Evolutionary conservation across 2,888 invertebrate genomes (phyloP).

Genomic region (Crocallis elinguaria): DNA sequence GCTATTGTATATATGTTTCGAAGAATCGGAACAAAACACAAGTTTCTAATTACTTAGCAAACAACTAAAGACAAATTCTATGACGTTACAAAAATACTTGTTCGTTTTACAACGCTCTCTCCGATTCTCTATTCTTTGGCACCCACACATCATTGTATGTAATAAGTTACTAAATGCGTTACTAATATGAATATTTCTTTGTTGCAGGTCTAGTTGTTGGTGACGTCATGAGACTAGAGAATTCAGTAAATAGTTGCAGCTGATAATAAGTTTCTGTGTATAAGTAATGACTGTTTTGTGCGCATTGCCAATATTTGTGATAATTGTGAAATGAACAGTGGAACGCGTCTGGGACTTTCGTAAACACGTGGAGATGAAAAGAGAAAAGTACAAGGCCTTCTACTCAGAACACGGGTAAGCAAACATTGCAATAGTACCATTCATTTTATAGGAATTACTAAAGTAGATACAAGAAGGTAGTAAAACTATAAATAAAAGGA

Average conservation of each 20-base stretch:
- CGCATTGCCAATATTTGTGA: conserved; percentile 34
- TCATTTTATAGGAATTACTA: too few species aligned
- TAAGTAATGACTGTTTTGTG: conserved; percentile 50
- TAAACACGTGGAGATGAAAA: conserved; percentile 79
- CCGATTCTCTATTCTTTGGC: conserved; percentile 19
- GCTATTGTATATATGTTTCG: not conserved
- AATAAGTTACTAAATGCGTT: conserved; percentile 33
- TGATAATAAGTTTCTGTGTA: conserved; percentile 51
- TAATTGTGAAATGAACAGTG: conserved; percentile 70
- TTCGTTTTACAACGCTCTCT: conserved; percentile 28
- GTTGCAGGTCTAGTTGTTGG: conserved; percentile 50
- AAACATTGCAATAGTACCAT: too few species aligned
- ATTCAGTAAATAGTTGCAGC: conserved; percentile 45
- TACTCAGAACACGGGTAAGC: conserved; percentile 67
- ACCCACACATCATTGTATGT: conserved; percentile 34
- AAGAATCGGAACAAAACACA: conserved; percentile 8
- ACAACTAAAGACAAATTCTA: conserved; percentile 13
- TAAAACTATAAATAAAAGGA: too few species aligned
- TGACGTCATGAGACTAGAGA: conserved; percentile 48
- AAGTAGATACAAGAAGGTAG: too few species aligned
- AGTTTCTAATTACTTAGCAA: conserved; percentile 25
- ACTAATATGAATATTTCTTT: conserved; percentile 48
- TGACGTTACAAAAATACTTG: conserved; percentile 26
- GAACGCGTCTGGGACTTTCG: conserved; percentile 52
- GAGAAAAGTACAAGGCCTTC: conserved; percentile 79